phyloP scores from a whole-genome alignment of 2,888 invertebrate genomes.

The Cepaea hortensis region DNA sequence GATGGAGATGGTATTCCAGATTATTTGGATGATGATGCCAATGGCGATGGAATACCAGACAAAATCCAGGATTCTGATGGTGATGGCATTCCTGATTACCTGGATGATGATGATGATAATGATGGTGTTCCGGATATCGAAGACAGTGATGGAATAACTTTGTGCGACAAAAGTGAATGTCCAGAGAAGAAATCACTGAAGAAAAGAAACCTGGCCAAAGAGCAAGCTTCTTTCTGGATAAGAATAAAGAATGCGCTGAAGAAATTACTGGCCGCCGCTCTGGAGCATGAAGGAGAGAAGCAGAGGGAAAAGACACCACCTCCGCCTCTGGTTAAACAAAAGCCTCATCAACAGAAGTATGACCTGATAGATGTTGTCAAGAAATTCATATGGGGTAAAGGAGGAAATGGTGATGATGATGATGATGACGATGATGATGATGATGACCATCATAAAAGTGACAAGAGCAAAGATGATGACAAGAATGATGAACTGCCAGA shows the following conservation, averaged over 20 bases:
- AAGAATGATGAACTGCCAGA: constrained; percentile 43
- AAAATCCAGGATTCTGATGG: constrained; percentile 67
- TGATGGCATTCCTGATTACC: constrained; percentile 70
- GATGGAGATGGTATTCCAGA: constrained; percentile 69
- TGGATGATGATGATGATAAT: constrained; percentile 66
- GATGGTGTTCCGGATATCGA: constrained; percentile 69
- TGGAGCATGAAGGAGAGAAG: constrained; percentile 38
- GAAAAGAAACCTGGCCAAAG: constrained; percentile 54
- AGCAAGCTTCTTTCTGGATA: constrained; percentile 58
- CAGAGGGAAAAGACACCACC: constrained; percentile 4
- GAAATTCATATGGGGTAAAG: constrained; percentile 42
- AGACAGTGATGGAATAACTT: constrained; percentile 63
- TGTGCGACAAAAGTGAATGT: constrained; percentile 49
- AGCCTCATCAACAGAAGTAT: constrained; percentile 51
- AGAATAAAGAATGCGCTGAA: constrained; percentile 57
- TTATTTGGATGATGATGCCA: constrained; percentile 62
- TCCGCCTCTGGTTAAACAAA: constrained; percentile 30
- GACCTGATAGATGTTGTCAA: constrained; percentile 52
- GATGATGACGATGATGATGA: constrained; percentile 42
- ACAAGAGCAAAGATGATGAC: constrained; percentile 16
- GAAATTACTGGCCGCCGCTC: constrained; percentile 54
- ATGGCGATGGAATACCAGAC: constrained; percentile 67
- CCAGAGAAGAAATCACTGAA: constrained; percentile 43
- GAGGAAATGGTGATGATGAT: constrained; percentile 18
- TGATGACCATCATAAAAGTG: neutral